Base-by-base conservation (phyloP, 1,140 invertebrate species). In the Drosophila busckii region DNA sequence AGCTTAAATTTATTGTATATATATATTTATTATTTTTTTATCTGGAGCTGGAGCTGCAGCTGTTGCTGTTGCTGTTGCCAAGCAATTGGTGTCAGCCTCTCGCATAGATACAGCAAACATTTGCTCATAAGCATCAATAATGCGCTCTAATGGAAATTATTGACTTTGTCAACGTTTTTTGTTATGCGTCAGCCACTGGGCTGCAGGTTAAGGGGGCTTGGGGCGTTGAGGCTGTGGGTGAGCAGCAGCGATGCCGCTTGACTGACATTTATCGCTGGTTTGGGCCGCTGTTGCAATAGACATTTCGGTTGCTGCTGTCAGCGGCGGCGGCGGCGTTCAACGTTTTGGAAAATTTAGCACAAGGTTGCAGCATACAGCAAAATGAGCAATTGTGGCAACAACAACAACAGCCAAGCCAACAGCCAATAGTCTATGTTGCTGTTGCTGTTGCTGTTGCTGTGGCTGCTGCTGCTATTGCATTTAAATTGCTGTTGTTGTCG, bases 321-420 rank as follows among this genome's bases (percentile, higher is more conserved):
- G 69, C 15, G 37, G 42, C 34, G 31, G 31, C 37, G 44, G 34
- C 52, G 40, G 54, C 64, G 75, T 59, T 75, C 59, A 80, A 82
- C 75, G 75, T 80, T 80, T 80, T 69, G 76, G 75, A 80, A 80
- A 80, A 80, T 80, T 82, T 80, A 82, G 75, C 75, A 80, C 75
- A 80, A 80, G 75, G 75, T 80, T 80, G 70, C 65, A 60, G 38
- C 70, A 73, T 32, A 58, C 70, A 75, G 58, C 70, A 75, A 75
- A 75, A 75, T 75, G 70, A 75, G 70, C 73, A 80, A 80, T 80
- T 80, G 73, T 80, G 73, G 73, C 73, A 80, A 65, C 68, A 65
- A 46, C 54, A 38, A 17, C 56, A 54, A 16, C 40, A 37, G 29
- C 37, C 34, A 40, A 34, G 22, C 34, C 44, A 48, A 16, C 48